Evolutionary conservation across 37 sponge, comb jelly and placozoan genomes (phyloP), one percentile per base, ranked within the genome.

Genomic region (Diacarnus erythraeanus): DNA sequence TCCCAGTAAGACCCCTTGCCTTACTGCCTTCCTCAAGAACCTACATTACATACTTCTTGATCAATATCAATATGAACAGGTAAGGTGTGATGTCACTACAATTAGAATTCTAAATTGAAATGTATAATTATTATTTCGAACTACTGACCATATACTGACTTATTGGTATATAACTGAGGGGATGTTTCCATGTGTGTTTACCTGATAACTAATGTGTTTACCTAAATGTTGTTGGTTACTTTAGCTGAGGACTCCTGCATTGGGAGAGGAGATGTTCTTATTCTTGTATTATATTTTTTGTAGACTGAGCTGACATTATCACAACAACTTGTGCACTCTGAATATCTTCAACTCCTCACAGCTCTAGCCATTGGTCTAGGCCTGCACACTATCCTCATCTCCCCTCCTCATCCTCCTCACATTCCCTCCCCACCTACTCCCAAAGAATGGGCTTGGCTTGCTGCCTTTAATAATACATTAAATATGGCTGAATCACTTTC

Each of bases 41-140:
- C 74, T 90, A 34, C 90, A 78, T 31, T 67, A 69, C 59, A 73
- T 75, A 12, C 74, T 93, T 44, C 68, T 67, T 20, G 67, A 84
- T 42, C 93, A 93, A 34, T 77, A 85, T 64, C 37, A n/a, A 21
- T 93, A 93, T 77, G 93, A 93, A 80, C 66, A 87, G 71, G 92
- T 91, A 47, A 36, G 67, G n/a, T n/a, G n/a, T n/a, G n/a, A n/a
- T 37, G 6, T 18, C 34, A 35, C 25, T 69, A 33, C 36, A 35
- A 36, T 12, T 69, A 9, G 29, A 69, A n/a, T n/a, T n/a, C n/a
- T n/a, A n/a, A n/a, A n/a, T n/a, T n/a, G n/a, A n/a, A n/a, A n/a
- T n/a, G n/a, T n/a, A n/a, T n/a, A n/a, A n/a, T n/a, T n/a, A n/a
- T n/a, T n/a, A n/a, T n/a, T n/a, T n/a, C n/a, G n/a, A n/a, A n/a